Evolutionary conservation across 2,113 vertebrate genomes (phyloP), one percentile per base, ranked within the genome.

Genomic region (Heterotis niloticus): DNA sequence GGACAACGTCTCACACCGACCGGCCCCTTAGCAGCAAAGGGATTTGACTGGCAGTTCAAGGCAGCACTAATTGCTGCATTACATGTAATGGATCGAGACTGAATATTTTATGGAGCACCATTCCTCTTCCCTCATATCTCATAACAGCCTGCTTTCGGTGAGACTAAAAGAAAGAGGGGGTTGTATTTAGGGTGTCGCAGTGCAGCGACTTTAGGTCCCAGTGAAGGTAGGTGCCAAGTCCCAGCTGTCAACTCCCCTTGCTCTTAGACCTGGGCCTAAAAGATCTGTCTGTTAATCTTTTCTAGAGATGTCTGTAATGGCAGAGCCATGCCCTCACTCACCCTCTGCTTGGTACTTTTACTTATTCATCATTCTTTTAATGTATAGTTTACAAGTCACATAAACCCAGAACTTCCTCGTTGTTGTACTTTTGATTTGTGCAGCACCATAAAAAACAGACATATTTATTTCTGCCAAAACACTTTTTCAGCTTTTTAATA

Each of bases 321-420:
- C 75, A 77, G 75, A 71, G 78, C 80, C 76, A 44, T 65, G 65
- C 74, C 81, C 82, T 80, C 68, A 77, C 81, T 76, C 76, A 75
- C 80, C 81, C 81, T 82, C 77, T 68, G 57, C 54, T 74, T 74
- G 77, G 64, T 69, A 12, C 62, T 51, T 83, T 77, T 76, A 82
- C 80, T 84, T 85, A 82, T 82, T 83, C 81, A 78, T 83, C 79
- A 71, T 78, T 78, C 77, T 82, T 85, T 85, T 84, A 87, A 87
- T 85, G 83, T 84, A 78, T 80, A 80, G 81, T 87, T 85, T 85
- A 87, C 64, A 82, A 85, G 84, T 80, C 86, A 82, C 83, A 87
- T 87, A 82, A 85, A 85, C 83, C 84, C 82, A 82, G 84, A 85
- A 81, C 80, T 76, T 82, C 83, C 84, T 20, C 82, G 77, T 83